Evolutionary conservation across 2,113 vertebrate species (phyloP), one percentile per base, ranked within the genome.

Genomic region (Amblyornis subalaris): DNA sequence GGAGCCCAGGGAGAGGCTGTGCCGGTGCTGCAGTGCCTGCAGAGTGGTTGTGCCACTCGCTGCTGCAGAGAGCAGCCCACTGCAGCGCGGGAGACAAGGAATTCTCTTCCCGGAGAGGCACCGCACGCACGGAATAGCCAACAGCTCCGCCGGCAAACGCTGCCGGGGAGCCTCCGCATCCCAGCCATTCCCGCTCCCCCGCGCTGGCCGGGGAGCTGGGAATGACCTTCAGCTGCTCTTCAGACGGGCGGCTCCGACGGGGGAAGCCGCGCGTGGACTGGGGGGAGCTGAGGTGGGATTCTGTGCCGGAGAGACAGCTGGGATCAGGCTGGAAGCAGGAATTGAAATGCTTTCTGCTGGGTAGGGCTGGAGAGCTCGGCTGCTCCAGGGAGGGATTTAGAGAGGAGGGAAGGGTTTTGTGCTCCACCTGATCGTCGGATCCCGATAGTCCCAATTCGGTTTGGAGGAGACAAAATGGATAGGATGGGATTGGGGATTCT

Each of bases 31-130:
- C 95, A 85, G 92, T 9, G 12, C 67, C 90, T 85, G 90, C 94
- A 6, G 25, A 64, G 76, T 24, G 14, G 35, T 48, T 64, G 26
- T 70, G 94, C n/a, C 83, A 50, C 78, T 19, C 23, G 51, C 14
- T 24, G 84, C 93, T 90, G 92, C 91, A 75, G 94, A 94, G 87
- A 42, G 94, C 88, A 86, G 94, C 93, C 88, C 93, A 54, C 88
- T 96, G 92, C 94, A 97, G 94, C 93, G 72, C 2, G 26, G 84
- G 19, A 79, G 65, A 45, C 38, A 10, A n/a, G 64, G 17, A 40
- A 40, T 54, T 36, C 33, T 40, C 85, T 33, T 84, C 51, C 36
- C 70, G 3, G 57, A 31, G 77, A 58, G 67, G 85, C n/a, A 60
- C 57, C 19, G 90, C 70, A 47, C 47, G 18, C 15, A 8, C 2